Percentiles rank a stretch among this genome's conserved stretches.
Evolutionary conservation across 2,888 invertebrate species (phyloP).

Genomic region (Epinotia nisella): DNA sequence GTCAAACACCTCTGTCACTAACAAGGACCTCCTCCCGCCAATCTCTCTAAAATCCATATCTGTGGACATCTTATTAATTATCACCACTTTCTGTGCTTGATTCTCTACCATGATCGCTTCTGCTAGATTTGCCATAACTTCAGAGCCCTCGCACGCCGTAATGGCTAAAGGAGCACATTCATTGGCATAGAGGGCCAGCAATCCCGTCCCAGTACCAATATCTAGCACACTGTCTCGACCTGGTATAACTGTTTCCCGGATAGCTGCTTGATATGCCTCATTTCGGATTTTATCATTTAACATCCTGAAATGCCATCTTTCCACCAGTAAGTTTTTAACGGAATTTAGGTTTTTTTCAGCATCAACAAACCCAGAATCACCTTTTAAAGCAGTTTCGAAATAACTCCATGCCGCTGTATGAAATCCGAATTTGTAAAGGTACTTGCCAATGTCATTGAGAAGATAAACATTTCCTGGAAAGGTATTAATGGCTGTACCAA

Average conservation of each 20-base stretch:
- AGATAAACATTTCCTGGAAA: constrained; percentile 66
- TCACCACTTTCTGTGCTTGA: constrained; percentile 77
- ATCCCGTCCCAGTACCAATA: constrained; percentile 91
- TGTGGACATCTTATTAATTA: constrained; percentile 86
- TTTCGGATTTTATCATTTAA: constrained; percentile 90
- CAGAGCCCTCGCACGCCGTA: constrained; percentile 88
- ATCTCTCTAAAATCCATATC: constrained; percentile 81
- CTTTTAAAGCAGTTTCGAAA: constrained; percentile 80
- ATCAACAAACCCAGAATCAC: constrained; percentile 80
- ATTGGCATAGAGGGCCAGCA: constrained; percentile 88
- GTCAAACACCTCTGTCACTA: constrained; percentile 92
- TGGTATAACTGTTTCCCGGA: constrained; percentile 80
- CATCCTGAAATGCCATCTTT: constrained; percentile 94
- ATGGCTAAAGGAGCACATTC: constrained; percentile 83
- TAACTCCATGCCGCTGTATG: constrained; percentile 84
- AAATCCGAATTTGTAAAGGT: constrained; percentile 81
- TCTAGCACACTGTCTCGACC: constrained; percentile 86
- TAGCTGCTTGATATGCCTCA: constrained; percentile 86
- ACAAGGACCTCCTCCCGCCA: constrained; percentile 83
- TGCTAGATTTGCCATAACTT: constrained; percentile 86
- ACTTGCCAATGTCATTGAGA: constrained; percentile 71
- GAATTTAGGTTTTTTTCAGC: constrained; percentile 88
- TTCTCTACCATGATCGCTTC: constrained; percentile 73
- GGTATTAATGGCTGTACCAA: constrained; percentile 57
- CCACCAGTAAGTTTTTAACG: constrained; percentile 87